phyloP scores from a whole-genome alignment of 2,888 invertebrate species.

The Idaea straminata region DNA sequence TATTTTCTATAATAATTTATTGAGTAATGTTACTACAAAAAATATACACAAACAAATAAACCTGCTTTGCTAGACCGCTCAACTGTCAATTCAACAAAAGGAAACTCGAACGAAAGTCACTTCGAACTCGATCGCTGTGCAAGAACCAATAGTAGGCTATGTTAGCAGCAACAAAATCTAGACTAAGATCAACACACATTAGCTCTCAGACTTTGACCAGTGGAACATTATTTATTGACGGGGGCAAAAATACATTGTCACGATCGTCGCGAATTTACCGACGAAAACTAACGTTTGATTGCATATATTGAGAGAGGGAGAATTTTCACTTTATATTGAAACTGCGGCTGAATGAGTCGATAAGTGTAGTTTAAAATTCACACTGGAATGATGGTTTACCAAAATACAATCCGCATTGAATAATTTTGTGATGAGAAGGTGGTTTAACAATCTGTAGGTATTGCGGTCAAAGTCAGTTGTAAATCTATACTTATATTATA shows the following conservation, averaged over 20 bases:
- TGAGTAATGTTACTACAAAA: too few species aligned
- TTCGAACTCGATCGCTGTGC: not conserved
- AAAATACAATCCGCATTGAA: not conserved
- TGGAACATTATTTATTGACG: conserved; percentile 68
- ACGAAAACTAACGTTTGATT: conserved; percentile 15
- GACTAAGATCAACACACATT: conserved; percentile 71
- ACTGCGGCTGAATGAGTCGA: conserved; percentile 23
- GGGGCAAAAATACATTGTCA: conserved; percentile 69
- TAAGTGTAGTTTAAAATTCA: not conserved
- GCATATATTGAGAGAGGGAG: conserved; percentile 11
- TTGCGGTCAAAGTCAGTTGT: too few species aligned
- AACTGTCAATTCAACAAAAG: not conserved
- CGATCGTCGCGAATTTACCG: conserved; percentile 32
- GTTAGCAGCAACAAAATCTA: conserved; percentile 46
- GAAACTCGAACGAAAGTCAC: conserved; percentile 22
- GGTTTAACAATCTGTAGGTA: too few species aligned
- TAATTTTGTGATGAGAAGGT: not conserved
- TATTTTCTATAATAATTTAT: too few species aligned
- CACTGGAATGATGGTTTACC: not conserved
- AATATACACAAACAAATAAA: too few species aligned
- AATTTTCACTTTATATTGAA: not conserved
- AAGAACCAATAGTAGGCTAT: conserved; percentile 34
- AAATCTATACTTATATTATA: too few species aligned
- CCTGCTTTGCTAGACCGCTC: too few species aligned
- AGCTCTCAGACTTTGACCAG: conserved; percentile 65